Conservation (phyloP, 2,113 vertebrate genomes). For the Hippocampus barbouri region DNA sequence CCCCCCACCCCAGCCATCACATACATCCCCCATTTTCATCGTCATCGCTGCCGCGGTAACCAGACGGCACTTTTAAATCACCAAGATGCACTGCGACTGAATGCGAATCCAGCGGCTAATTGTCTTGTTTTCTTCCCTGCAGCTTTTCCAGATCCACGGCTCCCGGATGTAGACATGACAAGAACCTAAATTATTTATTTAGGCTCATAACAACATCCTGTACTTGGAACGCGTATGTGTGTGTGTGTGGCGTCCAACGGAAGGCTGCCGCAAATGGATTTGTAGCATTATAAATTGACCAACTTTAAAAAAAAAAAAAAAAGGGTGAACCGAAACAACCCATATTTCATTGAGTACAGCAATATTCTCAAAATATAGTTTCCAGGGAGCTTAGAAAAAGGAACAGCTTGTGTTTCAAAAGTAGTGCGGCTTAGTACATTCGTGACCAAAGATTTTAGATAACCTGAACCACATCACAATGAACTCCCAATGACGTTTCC, state of each 20-base stretch:
- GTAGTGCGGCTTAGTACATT: slow-evolving; percentile 55
- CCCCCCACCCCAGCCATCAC: background rate
- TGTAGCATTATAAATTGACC: slow-evolving; percentile 28
- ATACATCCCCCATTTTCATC: slow-evolving; percentile 23
- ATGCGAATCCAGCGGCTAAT: background rate
- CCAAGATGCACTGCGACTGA: background rate
- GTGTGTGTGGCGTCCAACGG: slow-evolving; percentile 18
- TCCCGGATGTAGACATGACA: slow-evolving; percentile 69
- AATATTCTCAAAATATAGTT: slow-evolving; percentile 12
- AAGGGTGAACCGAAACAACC: slow-evolving; percentile 10
- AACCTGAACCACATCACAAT: background rate
- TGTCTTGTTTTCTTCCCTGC: slow-evolving; percentile 30
- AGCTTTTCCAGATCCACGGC: slow-evolving; percentile 79
- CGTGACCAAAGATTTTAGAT: slow-evolving; percentile 57
- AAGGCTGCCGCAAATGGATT: slow-evolving; percentile 13
- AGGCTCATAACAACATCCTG: slow-evolving; percentile 18
- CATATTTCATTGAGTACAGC: slow-evolving; percentile 5
- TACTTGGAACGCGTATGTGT: slow-evolving; percentile 19
- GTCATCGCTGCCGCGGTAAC: slow-evolving; percentile 41
- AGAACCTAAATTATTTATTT: slow-evolving; percentile 27
- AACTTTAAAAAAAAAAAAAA: slow-evolving; percentile 26
- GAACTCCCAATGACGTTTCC: background rate
- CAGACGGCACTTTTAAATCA: slow-evolving; percentile 1
- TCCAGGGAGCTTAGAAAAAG: slow-evolving; percentile 1
- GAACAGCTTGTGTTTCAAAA: slow-evolving; percentile 3